Base-by-base conservation (phyloP, 1,140 invertebrate species). In the Heliconius himera region DNA sequence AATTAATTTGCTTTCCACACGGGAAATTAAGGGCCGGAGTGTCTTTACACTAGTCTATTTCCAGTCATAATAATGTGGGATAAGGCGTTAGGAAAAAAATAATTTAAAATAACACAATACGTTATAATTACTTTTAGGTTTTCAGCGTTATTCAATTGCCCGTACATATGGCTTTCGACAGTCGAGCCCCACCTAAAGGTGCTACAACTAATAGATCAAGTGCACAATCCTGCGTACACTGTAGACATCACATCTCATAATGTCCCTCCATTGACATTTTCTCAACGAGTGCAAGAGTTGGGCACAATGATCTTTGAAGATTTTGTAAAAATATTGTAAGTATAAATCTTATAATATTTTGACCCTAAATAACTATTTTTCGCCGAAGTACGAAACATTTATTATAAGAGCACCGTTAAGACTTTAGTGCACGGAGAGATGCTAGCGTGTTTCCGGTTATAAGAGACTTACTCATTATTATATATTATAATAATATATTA, bases 141-240 rank as follows among this genome's bases (percentile, higher is more conserved):
- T 71, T 60, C 81, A 56, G 81, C 66, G 9, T 51, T 85, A 36
- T 85, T 78, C 13, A 76, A 82, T 20, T 84, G 84, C 54, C 84
- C 84, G 18, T 76, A 78, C n/a, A 80, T 85, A 70, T 85, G 84
- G 84, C 78, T 85, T 9, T 85, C 84, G 13, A 56, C 84, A 20
- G 46, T 82, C 16, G 82, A 85, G 49, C 81, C 81, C 5, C 82
- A 85, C 72, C 82, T 75, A 81, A 78, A 73, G 78, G 36, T 85
- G 13, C 36, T 85, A n/a, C 38, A 76, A 54, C 29, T 81, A 29
- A 76, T 85, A 49, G 84, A 85, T 71, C 80, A 85, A 11, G 29
- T 73, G 3, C 78, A 78, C 1, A 85, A 83, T 56, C 79, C 83
- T 8, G 73, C 83, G 1, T 84, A 84, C 38, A 76, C 70, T 13